These are phyloP conservation scores for Thaumatotibia leucotreta DNA, from an alignment of 1,140 invertebrate species.

Conservation along the genomic window DNA sequence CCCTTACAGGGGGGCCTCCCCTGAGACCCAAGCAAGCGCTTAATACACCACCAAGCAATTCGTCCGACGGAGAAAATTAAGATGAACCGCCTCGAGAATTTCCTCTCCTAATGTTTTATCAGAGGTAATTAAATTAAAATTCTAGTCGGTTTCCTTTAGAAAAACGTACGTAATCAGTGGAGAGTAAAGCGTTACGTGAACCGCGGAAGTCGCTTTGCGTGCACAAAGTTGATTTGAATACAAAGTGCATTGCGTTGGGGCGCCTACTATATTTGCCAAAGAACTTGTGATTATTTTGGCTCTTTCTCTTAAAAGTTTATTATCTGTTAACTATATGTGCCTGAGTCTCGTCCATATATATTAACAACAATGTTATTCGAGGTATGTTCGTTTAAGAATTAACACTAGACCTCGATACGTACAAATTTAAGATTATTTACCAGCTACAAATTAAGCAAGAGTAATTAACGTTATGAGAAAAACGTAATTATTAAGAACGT, in stretches of 20 bases:
- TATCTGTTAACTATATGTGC: neutral
- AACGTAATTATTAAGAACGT: neutral
- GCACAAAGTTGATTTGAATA: neutral
- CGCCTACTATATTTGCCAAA: neutral
- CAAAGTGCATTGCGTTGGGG: neutral
- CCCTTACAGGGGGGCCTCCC: constrained; percentile 1
- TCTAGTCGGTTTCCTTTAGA: neutral
- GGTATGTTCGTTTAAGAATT: too few relatives aligned
- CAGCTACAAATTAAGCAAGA: too few relatives aligned
- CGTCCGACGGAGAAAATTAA: constrained; percentile 6
- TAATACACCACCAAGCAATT: constrained; percentile 7
- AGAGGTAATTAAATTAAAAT: constrained; percentile 10
- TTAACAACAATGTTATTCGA: too few relatives aligned
- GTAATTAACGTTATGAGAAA: neutral
- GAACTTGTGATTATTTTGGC: neutral
- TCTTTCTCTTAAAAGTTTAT: neutral
- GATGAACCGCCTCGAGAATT: neutral
- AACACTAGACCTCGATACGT: too few relatives aligned
- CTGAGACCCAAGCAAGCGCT: neutral
- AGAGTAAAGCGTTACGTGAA: neutral
- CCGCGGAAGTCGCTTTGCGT: neutral
- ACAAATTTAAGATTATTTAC: too few relatives aligned
- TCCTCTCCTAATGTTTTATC: neutral
- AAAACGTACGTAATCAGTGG: constrained; percentile 1
- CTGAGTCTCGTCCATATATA: too few relatives aligned